A percentile compares a stretch with the other conserved stretches of the same genome.
phyloP scores from a whole-genome alignment of 2,888 invertebrate species.

The Drosophila monieri region DNA sequence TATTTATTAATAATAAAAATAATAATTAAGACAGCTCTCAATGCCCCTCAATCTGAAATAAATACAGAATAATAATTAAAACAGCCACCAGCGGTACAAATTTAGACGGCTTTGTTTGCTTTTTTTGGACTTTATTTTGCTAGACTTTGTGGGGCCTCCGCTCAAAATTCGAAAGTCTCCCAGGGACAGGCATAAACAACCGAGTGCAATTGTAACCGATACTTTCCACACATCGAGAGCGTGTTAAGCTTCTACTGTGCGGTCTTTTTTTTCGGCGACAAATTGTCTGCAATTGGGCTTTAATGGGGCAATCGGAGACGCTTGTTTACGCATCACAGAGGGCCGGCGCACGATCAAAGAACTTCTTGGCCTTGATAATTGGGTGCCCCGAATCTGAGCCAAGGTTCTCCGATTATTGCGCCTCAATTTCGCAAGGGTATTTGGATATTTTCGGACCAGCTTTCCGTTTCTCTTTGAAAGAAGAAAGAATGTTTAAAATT shows the following conservation, averaged over 20 bases:
- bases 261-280: slow-evolving; percentile 53
- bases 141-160: slow-evolving; percentile 57
- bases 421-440: not conserved
- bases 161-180: slow-evolving; percentile 16
- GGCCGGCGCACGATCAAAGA: slow-evolving; percentile 36
- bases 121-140: slow-evolving; percentile 66
- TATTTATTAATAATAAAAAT: slow-evolving; percentile 76
- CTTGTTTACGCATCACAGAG: slow-evolving; percentile 43
- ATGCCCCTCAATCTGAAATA: slow-evolving; percentile 14
- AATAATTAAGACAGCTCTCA: slow-evolving; percentile 53
- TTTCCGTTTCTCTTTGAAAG: not conserved
- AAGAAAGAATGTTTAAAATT: not conserved
- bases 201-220: slow-evolving; percentile 63
- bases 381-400: slow-evolving; percentile 13
- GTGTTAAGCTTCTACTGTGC: slow-evolving; percentile 7
- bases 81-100: slow-evolving; percentile 10
- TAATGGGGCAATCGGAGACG: slow-evolving; percentile 36
- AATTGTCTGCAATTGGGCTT: slow-evolving; percentile 63
- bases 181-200: slow-evolving; percentile 39
- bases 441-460: not conserved
- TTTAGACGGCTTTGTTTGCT: slow-evolving; percentile 50
- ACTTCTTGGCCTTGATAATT: slow-evolving; percentile 19
- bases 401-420: not conserved
- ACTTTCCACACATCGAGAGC: slow-evolving; percentile 22
- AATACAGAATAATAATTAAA: slow-evolving; percentile 4